Base-by-base conservation (phyloP, 2,797 vertebrate species). In the Passerculus sandwichensis region DNA sequence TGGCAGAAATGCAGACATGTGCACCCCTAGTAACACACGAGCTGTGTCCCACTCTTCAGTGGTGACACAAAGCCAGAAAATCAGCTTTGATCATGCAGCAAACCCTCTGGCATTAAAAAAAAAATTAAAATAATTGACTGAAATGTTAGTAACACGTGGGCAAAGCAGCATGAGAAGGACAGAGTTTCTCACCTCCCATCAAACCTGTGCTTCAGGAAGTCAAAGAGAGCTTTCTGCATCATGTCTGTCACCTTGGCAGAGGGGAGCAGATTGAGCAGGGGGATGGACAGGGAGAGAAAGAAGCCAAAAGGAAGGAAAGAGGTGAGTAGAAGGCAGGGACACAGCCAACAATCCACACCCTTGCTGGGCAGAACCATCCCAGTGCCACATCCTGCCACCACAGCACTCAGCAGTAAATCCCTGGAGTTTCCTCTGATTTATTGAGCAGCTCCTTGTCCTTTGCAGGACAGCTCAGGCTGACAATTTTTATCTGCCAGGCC, bases 211-310 rank as follows among this genome's bases (percentile, higher is more conserved):
- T 99, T 99, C 97, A 99, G 98, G 98, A 99, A 99, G 98, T 99
- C 99, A 98, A 99, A 99, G 95, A 99, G 98, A 38, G 99, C 99
- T 98, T 99, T 99, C 98, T 99, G 99, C 99, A 99, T 99, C 99
- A 99, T 99, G 97, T 99, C 99, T 91, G 99, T 99, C 98, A 99
- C 99, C 99, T 99, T 97, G 74, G 93, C 88, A 97, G 81, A 97
- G 84, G 96, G 96, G 89, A 97, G 95, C 61, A 96, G 94, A 96
- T 89, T 94, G 90, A 93, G 94, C 95, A 94, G 95, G 89, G 86
- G 69, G 57, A 91, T 47, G 87, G 95, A 96, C 87, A 96, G 94
- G 90, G 71, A 96, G 80, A 97, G 84, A 97, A 59, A 97, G 93
- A 96, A 96, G 94, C 85, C 94, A 97, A 90, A 97, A 93, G 95